phyloP scores from a whole-genome alignment of 2,888 invertebrate genomes.

The Palloptera scutellata region DNA sequence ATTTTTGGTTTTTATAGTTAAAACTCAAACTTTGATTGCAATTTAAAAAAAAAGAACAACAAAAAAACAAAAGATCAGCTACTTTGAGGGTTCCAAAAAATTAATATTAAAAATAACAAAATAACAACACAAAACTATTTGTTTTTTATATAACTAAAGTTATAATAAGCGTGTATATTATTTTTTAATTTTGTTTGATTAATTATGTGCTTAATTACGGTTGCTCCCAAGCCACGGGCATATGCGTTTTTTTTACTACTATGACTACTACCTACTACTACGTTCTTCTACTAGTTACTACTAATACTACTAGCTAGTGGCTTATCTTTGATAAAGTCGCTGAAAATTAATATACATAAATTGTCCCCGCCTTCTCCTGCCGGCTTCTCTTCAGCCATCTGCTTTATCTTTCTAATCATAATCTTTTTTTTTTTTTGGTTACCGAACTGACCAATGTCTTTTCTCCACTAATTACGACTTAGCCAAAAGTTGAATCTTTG shows the following conservation, averaged over 20 bases:
- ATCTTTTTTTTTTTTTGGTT: not conserved
- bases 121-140: slow-evolving; percentile 11
- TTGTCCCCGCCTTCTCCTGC: not conserved
- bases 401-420: too few species aligned
- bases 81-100: not conserved
- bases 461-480: not conserved
- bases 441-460: too few species aligned
- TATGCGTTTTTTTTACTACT: not conserved
- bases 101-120: not conserved
- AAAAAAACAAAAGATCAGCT: slow-evolving; percentile 10
- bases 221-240: slow-evolving; percentile 16
- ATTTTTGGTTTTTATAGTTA: slow-evolving; percentile 50
- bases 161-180: too few species aligned
- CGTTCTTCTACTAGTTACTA: too few species aligned
- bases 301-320: too few species aligned
- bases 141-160: not conserved
- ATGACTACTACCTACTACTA: too few species aligned
- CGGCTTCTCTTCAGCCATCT: too few species aligned
- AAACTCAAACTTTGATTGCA: not conserved
- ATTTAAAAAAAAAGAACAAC: not conserved
- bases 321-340: too few species aligned
- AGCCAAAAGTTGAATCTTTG: not conserved
- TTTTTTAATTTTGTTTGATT: slow-evolving; percentile 45
- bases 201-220: slow-evolving; percentile 56
- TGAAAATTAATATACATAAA: not conserved